Conservation (phyloP, 2,888 invertebrate species). For the Drosophila quasianomalipes region DNA sequence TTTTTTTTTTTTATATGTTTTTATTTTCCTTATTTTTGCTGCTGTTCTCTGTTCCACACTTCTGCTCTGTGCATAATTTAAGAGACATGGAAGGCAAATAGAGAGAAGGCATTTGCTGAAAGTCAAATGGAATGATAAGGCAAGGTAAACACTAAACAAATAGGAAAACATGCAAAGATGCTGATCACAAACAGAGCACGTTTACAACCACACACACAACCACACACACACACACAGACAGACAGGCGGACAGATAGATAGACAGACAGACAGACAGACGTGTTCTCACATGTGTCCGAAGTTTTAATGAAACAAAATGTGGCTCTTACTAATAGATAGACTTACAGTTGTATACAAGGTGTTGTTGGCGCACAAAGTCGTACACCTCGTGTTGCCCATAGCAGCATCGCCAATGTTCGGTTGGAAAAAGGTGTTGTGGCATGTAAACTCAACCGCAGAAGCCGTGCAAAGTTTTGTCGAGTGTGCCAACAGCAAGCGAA, state of each 20-base stretch:
- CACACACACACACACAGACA: conserved; percentile 11
- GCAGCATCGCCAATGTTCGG: conserved; percentile 39
- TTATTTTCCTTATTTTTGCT: conserved; percentile 16
- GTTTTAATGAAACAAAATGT: conserved; percentile 79
- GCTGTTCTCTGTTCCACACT: conserved; percentile 10
- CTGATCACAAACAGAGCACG: conserved; percentile 47
- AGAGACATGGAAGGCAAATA: conserved; percentile 58
- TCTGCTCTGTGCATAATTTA: conserved; percentile 60
- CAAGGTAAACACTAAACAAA: conserved; percentile 67
- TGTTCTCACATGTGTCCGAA: conserved; percentile 58
- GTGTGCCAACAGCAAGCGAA: conserved; percentile 39
- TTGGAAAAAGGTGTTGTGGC: conserved; percentile 54
- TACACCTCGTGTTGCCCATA: conserved; percentile 24
- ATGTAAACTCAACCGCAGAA: conserved; percentile 70
- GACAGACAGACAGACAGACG: conserved; percentile 8
- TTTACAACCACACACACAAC: conserved; percentile 7
- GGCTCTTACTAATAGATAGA: conserved; percentile 26
- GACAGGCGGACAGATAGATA: not conserved
- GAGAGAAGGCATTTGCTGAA: conserved; percentile 29
- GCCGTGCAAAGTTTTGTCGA: conserved; percentile 55
- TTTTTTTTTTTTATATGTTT: not conserved
- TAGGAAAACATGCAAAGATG: conserved; percentile 70
- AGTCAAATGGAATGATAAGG: conserved; percentile 9
- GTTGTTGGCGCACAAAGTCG: not conserved
- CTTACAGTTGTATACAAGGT: conserved; percentile 18